Evolutionary conservation across 2,113 vertebrate species (phyloP).

Genomic region (Calypte anna): DNA sequence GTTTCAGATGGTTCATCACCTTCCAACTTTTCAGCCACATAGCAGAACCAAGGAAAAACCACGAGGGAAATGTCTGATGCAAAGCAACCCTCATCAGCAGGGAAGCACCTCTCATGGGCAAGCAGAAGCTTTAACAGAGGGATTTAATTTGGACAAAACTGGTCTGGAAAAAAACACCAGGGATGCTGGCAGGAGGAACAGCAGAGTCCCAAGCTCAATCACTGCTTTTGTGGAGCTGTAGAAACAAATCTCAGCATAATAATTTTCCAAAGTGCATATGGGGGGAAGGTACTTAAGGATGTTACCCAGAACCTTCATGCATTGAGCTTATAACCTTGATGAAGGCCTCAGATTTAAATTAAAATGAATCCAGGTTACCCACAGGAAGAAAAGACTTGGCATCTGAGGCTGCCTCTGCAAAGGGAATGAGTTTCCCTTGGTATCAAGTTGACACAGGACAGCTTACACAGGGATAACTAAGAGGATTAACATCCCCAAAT

Average conservation of each 20-base stretch:
- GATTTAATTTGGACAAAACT: not conserved
- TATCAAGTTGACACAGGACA: not conserved
- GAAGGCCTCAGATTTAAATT: not conserved
- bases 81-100: not conserved
- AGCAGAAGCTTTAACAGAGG: not conserved
- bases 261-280: not conserved
- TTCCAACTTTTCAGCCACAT: not conserved
- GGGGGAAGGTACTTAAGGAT: not conserved
- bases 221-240: not conserved
- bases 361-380: not conserved
- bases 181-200: not conserved
- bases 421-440: not conserved
- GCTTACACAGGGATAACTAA: not conserved
- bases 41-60: not conserved
- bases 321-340: not conserved
- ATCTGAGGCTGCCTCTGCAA: not conserved
- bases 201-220: not conserved
- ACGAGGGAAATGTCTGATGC: rapidly evolving
- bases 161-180: not conserved
- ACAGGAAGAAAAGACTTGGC: not conserved
- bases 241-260: not conserved
- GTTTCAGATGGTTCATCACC: not conserved
- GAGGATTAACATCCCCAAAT: not conserved
- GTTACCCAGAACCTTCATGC: not conserved
- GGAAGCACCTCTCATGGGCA: not conserved